phyloP scores from a whole-genome alignment of 2,113 vertebrate genomes.

The Baryphthengus martii region DNA sequence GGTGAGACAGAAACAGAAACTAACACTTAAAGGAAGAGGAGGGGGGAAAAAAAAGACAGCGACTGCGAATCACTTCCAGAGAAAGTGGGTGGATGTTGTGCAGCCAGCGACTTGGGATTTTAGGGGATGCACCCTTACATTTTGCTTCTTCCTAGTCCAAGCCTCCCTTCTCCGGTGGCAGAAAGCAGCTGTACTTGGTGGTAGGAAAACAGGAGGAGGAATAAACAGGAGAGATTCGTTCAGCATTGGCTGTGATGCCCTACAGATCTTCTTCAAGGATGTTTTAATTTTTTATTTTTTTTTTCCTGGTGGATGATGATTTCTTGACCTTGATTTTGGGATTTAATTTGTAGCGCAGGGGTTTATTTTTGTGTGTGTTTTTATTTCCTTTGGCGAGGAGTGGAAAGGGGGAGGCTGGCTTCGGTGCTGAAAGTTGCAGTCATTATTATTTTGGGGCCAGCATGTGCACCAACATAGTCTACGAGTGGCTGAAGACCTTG shows the following conservation, averaged over 20 bases:
- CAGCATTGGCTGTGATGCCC: background rate
- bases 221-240: background rate
- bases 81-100: constrained; percentile 32
- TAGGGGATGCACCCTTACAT: background rate
- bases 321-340: constrained; percentile 20
- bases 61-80: constrained; percentile 35
- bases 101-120: constrained; percentile 17
- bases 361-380: background rate
- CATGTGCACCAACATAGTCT: constrained; percentile 93
- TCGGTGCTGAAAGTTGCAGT: constrained; percentile 39
- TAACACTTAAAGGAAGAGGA: background rate
- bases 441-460: background rate
- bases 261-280: constrained; percentile 22
- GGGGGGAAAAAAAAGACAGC: background rate
- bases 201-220: background rate
- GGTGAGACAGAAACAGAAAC: constrained; percentile 14
- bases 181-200: background rate
- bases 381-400: background rate
- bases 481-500: constrained; percentile 94
- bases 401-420: constrained; percentile 7
- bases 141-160: background rate
- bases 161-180: background rate
- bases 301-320: background rate
- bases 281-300: background rate
- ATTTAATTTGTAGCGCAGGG: background rate